Base-by-base conservation (phyloP, 2,797 vertebrate species). In the Myotis vivesi region DNA sequence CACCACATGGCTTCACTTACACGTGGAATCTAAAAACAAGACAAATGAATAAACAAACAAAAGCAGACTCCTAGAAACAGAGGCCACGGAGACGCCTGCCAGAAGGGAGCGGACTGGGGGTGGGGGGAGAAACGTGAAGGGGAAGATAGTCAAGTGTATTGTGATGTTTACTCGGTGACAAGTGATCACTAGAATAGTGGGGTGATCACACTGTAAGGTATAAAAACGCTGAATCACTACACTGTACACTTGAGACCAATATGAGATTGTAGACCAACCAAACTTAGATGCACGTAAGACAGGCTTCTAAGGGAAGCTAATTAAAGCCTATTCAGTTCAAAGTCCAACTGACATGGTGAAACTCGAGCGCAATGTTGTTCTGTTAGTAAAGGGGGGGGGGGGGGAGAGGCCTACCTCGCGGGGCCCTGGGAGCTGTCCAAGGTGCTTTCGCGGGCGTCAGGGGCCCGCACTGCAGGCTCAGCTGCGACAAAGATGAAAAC, bases 381-480 rank as follows among this genome's bases (percentile, higher is more conserved):
- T 12, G 44, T 38, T 38, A 38, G 38, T 38, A 1, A 38, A 38
- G 4, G 5, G 36, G 36, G 36, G 36, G 36, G 36, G 36, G 10
- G 44, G 5, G 25, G 19, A 2, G 66, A 1, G 46, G 36, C 23
- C 53, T 59, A 80, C 99, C 99, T 99, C 92, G 98, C 98, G 80
- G 99, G 98, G 98, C 98, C 99, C 66, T 98, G 98, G 11, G 99
- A 98, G 97, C 98, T 97, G 96, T 99, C 99, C 97, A 98, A 95
- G 82, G 99, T 98, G 95, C 98, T 99, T 97, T 98, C 99, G 97
- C 99, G 99, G 87, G 99, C 99, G 79, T 98, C 72, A 41, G 4
- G 71, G 44, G 30, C 15, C 30, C 2, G 62, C 15, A 16, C 30
- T 19, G 62, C 81, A 68, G 98, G 86, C 85, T 99, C 99, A 98